Evolutionary conservation across 2,797 vertebrate species (phyloP), one percentile per base, ranked within the genome.

Genomic region (Micrastur ruficollis): DNA sequence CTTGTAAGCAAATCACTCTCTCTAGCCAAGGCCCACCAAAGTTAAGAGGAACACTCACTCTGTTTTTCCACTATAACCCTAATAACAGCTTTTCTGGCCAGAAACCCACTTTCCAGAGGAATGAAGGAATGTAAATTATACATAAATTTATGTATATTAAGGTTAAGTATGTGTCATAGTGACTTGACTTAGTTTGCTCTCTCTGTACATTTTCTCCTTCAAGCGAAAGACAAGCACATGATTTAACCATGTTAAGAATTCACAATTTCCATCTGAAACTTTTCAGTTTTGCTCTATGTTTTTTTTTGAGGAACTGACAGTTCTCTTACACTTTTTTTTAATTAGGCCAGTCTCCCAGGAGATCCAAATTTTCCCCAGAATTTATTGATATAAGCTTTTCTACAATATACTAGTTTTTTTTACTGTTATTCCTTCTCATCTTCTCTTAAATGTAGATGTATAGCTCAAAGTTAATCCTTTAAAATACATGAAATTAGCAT

Each of bases 341-440:
- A 12, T 56, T 47, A 58, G 44, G 15, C 8, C 36, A 68, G 14
- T 32, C 25, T 70, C 16, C 11, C 36, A 71, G 19, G 31, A 79
- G 9, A 32, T 19, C 19, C 11, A 14, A 14, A 20, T 5, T 65
- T 58, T 71, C 49, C 27, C 2, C 70, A 49, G 67, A 52, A 9
- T 14, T 21, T 18, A 14, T 25, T 38, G 16, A 65, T 18, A 36
- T 5, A 2, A 19, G 5, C 6, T 53, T 42, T 49, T 74, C 21
- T 42, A 71, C 75, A 67, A 82, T 1, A 1, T 1, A 29, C 2
- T 19, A 4, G 0, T 4, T 10, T 79, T 26, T 65, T 47, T 8
- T 23, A 23, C 9, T 4, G 6, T 14, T 38, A 61, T 55, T 67
- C 27, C 20, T 88, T 50, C 26, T 49, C 17, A 38, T 10, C 32